Evolutionary conservation across 2,797 vertebrate genomes (phyloP).

Genomic region (Myotis myotis): DNA sequence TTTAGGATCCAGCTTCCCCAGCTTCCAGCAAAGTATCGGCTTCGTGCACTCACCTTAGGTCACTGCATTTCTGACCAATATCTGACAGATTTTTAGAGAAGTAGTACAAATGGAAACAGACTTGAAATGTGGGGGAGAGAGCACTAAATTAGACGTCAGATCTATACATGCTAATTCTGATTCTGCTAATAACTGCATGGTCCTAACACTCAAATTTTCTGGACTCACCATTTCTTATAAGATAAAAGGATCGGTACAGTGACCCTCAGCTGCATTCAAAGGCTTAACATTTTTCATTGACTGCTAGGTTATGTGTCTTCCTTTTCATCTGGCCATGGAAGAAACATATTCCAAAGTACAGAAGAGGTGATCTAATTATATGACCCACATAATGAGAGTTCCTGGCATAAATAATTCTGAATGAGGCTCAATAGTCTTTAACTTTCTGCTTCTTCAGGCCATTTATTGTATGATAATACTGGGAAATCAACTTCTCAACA

Average conservation of each 20-base stretch:
- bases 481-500: slow-evolving; percentile 52
- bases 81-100: not conserved
- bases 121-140: not conserved
- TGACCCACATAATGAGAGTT: slow-evolving; percentile 1
- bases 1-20: not conserved
- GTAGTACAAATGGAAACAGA: not conserved
- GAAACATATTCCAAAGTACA: slow-evolving; percentile 33
- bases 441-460: slow-evolving; percentile 52
- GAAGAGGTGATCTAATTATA: not conserved
- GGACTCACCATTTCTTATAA: not conserved
- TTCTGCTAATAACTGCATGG: not conserved
- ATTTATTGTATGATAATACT: slow-evolving; percentile 38
- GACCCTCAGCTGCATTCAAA: not conserved
- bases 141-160: not conserved
- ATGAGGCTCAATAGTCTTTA: slow-evolving; percentile 22
- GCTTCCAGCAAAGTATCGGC: not conserved
- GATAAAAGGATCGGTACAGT: not conserved
- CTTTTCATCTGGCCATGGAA: slow-evolving; percentile 1
- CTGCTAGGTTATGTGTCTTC: not conserved
- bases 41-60: not conserved
- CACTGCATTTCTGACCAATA: not conserved
- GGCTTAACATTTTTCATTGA: not conserved
- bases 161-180: not conserved
- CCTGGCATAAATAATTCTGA: slow-evolving; percentile 65
- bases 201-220: not conserved